Evolutionary conservation across 2,888 invertebrate genomes (phyloP), one percentile per base, ranked within the genome.

Genomic region (Leptopilina syphax): DNA sequence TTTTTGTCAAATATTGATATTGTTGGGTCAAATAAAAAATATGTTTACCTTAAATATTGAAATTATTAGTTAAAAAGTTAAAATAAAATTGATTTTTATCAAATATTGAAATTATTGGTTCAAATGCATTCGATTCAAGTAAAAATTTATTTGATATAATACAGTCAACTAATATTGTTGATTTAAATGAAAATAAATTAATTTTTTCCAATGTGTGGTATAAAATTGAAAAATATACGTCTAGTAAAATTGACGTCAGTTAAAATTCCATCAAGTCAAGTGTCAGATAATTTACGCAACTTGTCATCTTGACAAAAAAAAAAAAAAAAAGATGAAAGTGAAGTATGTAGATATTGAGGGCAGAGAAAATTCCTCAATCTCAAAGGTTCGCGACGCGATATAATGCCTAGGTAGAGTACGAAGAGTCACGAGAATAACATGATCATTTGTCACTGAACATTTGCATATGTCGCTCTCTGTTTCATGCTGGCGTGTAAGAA

Each of bases 401-500:
- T 85, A 84, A 86, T 85, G 85, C 84, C 84, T 83, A 84, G 83
- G 80, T 70, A 54, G 79, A 79, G 81, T 83, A 85, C 85, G 85
- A 87, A 83, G 85, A 86, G 84, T 87, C 86, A 85, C 85, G 86
- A 85, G 88, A 89, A 90, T 89, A 90, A 90, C 90, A 90, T 89
- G 90, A 90, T 90, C 90, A 90, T 91, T 91, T 91, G 90, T 90
- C 90, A 91, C 87, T 85, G 85, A 83, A 84, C 87, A 90, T 91
- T 90, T 90, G 88, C 90, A 90, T 90, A 89, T 85, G 90, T 88
- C 89, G 86, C 85, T 83, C 85, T 84, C 84, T 86, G 85, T 85
- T 86, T 84, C 86, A 83, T 79, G 83, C 79, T 83, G 84, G 85
- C 82, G 84, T 85, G 87, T 85, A 87, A 89, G 87, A 85, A 89